phyloP scores from a whole-genome alignment of 2,888 invertebrate species.

The Sylvicola cinctus region DNA sequence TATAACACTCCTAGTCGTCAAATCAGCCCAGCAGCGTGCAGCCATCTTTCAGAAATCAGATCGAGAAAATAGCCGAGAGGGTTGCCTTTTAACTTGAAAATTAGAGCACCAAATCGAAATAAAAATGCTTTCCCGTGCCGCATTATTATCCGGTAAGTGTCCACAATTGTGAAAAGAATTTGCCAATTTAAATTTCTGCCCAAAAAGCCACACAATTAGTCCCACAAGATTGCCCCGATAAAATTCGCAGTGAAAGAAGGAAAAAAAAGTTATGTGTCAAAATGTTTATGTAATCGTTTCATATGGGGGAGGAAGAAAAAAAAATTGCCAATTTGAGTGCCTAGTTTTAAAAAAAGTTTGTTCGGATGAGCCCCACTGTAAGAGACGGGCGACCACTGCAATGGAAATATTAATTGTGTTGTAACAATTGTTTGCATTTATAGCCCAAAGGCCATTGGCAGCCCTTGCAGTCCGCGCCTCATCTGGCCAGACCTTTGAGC shows the following conservation, averaged over 20 bases:
- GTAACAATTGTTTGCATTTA: constrained; percentile 5
- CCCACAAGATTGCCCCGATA: constrained; percentile 46
- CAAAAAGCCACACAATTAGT: no score
- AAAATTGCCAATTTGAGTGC: background rate
- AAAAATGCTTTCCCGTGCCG: constrained; percentile 47
- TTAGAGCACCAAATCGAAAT: background rate
- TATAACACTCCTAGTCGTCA: no score
- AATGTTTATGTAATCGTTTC: constrained; percentile 5
- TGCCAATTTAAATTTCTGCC: no score
- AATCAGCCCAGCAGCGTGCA: no score
- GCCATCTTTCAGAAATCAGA: no score
- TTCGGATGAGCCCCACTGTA: no score
- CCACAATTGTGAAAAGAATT: no score
- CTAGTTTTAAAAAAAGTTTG: no score
- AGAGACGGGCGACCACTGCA: no score
- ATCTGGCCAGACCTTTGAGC: constrained; percentile 47
- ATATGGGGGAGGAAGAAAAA: background rate
- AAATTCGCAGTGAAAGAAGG: constrained; percentile 9
- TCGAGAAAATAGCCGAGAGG: no score
- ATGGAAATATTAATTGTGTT: no score
- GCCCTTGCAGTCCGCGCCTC: constrained; percentile 30
- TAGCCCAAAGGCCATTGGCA: constrained; percentile 21
- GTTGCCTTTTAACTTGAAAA: no score
- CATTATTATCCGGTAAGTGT: constrained; percentile 42
- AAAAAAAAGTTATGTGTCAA: constrained; percentile 6